These are phyloP conservation scores for Cotesia vestalis DNA, from an alignment of 1,140 invertebrate species.

Conservation along the genomic window DNA sequence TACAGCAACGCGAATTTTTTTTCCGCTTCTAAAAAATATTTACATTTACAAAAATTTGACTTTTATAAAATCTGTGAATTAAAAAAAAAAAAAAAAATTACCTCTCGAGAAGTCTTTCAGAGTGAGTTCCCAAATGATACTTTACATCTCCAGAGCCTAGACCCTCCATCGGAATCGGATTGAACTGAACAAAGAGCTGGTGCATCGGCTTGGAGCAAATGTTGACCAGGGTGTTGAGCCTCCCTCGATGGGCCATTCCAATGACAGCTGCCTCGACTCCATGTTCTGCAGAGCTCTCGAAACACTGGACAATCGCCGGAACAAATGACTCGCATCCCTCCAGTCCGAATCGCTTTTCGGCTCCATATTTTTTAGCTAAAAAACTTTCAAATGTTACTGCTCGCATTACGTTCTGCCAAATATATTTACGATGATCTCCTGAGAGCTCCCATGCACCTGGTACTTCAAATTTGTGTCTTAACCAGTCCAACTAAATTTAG, in stretches of 20 bases:
- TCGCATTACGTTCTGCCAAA: slow-evolving; percentile 78
- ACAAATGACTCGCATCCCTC: slow-evolving; percentile 93
- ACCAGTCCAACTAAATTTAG: slow-evolving; percentile 75
- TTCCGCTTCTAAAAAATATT: slow-evolving; percentile 71
- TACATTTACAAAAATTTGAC: not conserved
- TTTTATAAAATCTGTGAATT: not conserved
- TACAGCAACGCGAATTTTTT: slow-evolving; percentile 82
- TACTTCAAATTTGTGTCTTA: slow-evolving; percentile 80
- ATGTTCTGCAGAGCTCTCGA: slow-evolving; percentile 80
- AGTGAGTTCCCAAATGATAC: slow-evolving; percentile 89
- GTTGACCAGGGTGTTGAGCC: slow-evolving; percentile 90
- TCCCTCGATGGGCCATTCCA: slow-evolving; percentile 93
- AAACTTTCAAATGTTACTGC: slow-evolving; percentile 87
- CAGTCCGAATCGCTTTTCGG: slow-evolving; percentile 91
- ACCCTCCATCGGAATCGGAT: slow-evolving; percentile 53
- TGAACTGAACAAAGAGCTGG: slow-evolving; percentile 88
- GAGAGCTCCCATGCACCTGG: slow-evolving; percentile 75
- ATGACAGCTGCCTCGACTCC: slow-evolving; percentile 85
- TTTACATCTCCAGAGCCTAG: slow-evolving; percentile 94
- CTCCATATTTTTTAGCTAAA: slow-evolving; percentile 86
- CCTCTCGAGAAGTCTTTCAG: slow-evolving; percentile 69
- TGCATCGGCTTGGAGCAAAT: slow-evolving; percentile 87
- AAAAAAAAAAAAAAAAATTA: slow-evolving; percentile 20
- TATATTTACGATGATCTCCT: slow-evolving; percentile 75
- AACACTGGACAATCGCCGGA: slow-evolving; percentile 85